Evolutionary conservation across 2,797 vertebrate species (phyloP).

Genomic region (Hydrocynus forskahlii): DNA sequence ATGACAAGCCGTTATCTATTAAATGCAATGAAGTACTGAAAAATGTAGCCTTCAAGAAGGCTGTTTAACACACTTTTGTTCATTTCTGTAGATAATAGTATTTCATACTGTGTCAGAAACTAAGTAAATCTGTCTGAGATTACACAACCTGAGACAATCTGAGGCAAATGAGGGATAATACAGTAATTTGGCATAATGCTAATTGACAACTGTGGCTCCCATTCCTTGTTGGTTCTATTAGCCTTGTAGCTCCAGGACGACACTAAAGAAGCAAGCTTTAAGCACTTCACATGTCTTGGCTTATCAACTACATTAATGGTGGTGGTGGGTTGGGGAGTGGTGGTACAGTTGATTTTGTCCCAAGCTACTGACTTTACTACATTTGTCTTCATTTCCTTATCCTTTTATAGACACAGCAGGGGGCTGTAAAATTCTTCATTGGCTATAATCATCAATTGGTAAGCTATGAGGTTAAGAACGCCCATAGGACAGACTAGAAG

Average conservation of each 20-base stretch:
- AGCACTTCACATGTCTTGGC: no score
- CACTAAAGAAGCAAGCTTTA: neutral
- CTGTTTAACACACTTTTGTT: neutral
- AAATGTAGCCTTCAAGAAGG: neutral
- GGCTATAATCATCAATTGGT: neutral
- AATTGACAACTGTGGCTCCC: neutral
- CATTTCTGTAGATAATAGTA: no score
- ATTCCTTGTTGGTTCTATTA: no score
- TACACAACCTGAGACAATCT: neutral
- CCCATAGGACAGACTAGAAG: neutral
- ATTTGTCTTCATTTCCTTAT: neutral
- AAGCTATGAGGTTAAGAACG: neutral
- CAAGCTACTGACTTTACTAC: neutral
- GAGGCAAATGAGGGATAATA: no score
- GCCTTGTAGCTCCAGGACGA: neutral
- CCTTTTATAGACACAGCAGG: neutral
- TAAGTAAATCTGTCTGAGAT: neutral
- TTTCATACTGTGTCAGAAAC: neutral
- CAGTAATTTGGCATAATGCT: neutral
- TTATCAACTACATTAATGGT: no score
- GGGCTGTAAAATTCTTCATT: neutral
- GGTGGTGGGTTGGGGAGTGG: no score
- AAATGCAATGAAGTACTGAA: neutral
- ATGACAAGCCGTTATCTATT: neutral
- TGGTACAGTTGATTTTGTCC: neutral